Evolutionary conservation across 2,113 vertebrate species (phyloP), one percentile per base, ranked within the genome.

Genomic region (Oreochromis tanganicae): DNA sequence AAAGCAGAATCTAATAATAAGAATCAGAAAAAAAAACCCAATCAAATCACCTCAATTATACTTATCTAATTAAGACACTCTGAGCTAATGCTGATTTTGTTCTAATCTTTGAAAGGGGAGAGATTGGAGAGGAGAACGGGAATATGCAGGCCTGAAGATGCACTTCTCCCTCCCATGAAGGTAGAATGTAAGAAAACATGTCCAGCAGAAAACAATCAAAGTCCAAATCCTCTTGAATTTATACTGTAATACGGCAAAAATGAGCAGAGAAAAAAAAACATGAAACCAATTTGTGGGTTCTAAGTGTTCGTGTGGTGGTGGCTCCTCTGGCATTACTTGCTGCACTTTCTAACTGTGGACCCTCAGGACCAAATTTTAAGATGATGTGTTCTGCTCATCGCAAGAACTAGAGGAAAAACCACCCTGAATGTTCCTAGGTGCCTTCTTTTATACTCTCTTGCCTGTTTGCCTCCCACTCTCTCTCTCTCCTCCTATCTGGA

Each of bases 351-450:
- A 32, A 32, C 57, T 59, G 27, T 59, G 57, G 57, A 59, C 27
- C 57, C 57, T 59, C 0, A 59, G 56, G 13, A 5, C 56, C 1
- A 0, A 59, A 59, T 59, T 2, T 59, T 59, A 59, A 59, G 7
- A 59, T 27, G 12, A 14, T 32, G 57, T 32, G 14, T 59, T 59
- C 57, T 32, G 27, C 14, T 59, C 57, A 59, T 1, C 17, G 7
- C 14, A 59, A 59, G 27, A 59, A 59, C 57, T 59, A 32, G 27
- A 32, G 57, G 1, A 59, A 59, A 59, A 59, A 59, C 24, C 4
- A 59, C 0, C 0, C 56, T 3, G 13, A 59, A 59, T 16, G 24
- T 59, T 16, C 56, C 27, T 16, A 0, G 1, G 27, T 16, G 24
- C 4, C 56, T 29, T 59, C 27, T 29, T 59, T 59, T 29, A 29